Percentiles rank a stretch among this genome's conserved stretches.
Conservation (phyloP, 1,140 invertebrate genomes). For the Drosophila triauraria region DNA sequence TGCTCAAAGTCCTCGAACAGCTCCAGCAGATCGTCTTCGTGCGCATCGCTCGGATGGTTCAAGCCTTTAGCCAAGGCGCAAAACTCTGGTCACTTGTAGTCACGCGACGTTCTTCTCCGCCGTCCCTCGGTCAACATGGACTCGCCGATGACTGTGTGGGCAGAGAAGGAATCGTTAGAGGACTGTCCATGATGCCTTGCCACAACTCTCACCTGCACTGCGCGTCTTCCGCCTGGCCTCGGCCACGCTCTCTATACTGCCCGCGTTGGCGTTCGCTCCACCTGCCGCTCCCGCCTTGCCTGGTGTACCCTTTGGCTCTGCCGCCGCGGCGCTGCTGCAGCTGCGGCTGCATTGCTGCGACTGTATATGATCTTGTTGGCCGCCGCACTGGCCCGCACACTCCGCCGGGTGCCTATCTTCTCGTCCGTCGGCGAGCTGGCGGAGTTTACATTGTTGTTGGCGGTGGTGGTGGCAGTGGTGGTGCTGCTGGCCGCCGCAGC, state of each 20-base stretch:
- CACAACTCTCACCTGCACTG: slow-evolving; percentile 87
- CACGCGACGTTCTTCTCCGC: slow-evolving; percentile 86
- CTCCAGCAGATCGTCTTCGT: slow-evolving; percentile 65
- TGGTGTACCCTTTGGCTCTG: slow-evolving; percentile 55
- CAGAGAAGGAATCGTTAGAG: neutral
- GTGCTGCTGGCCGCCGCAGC: slow-evolving; percentile 65
- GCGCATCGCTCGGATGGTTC: slow-evolving; percentile 61
- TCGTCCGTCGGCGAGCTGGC: slow-evolving; percentile 76
- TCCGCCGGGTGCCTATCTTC: slow-evolving; percentile 79
- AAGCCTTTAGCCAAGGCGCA: slow-evolving; percentile 83
- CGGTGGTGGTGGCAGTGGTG: slow-evolving; percentile 49
- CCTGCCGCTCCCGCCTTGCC: slow-evolving; percentile 28
- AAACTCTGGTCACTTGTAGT: slow-evolving; percentile 87
- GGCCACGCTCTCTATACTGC: slow-evolving; percentile 66
- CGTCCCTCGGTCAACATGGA: slow-evolving; percentile 79
- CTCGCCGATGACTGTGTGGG: slow-evolving; percentile 71
- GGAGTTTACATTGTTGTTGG: slow-evolving; percentile 53
- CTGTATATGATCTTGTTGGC: slow-evolving; percentile 82
- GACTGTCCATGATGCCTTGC: neutral
- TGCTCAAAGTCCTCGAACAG: slow-evolving; percentile 64
- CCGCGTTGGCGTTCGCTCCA: slow-evolving; percentile 30
- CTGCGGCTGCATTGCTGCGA: slow-evolving; percentile 64
- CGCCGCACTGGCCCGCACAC: slow-evolving; percentile 76
- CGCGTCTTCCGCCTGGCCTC: slow-evolving; percentile 87
- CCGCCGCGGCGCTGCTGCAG: slow-evolving; percentile 59